Base-by-base conservation (phyloP, 1,140 invertebrate genomes). In the Micrasema longulum region DNA sequence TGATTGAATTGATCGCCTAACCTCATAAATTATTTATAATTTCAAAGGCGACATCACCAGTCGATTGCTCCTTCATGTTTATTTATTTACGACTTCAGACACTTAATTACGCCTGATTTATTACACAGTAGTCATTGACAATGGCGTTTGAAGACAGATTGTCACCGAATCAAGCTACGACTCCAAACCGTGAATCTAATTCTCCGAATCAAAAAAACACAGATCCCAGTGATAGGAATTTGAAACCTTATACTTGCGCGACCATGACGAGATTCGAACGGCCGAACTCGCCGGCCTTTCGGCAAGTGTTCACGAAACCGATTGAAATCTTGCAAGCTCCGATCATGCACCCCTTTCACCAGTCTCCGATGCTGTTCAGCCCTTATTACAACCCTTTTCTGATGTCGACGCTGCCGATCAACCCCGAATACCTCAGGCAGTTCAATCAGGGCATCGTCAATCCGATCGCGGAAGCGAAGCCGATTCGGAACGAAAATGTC, bases 141-240 rank as follows among this genome's bases (percentile, higher is more conserved):
- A 88, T 88, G 87, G 87, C 87, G 67, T 86, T 88, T 64, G 87
- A 88, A 83, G 87, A 88, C 77, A 84, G 87, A 38, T 88, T 86
- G 82, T 88, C 87, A 80, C 87, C 87, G 72, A 87, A 84, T 76
- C 84, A 87, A 80, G 87, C 87, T 64, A 87, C 84, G 78, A 87
- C 86, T 72, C 83, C 83, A 1, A 83, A 82, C 0, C 83, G 83
- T 0, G 79, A 83, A 0, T 73, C 80, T 0, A 78, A 81, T 71
- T 78, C 80, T 0, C 80, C 83, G 0, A 78, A 71, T 36, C 72
- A 62, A 16, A 16, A 45, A 9, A 50, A 16, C 26, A 35, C 60
- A 50, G 68, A 69, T 35, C 74, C 74, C 0, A 76, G 64, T 36
- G 74, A 76, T 4, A 69, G 74, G 41, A 60, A 60, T 10, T 38